Conservation (phyloP, 30 jellyfish, hydroid and myxozoan genomes). For the Mastigias papua region DNA sequence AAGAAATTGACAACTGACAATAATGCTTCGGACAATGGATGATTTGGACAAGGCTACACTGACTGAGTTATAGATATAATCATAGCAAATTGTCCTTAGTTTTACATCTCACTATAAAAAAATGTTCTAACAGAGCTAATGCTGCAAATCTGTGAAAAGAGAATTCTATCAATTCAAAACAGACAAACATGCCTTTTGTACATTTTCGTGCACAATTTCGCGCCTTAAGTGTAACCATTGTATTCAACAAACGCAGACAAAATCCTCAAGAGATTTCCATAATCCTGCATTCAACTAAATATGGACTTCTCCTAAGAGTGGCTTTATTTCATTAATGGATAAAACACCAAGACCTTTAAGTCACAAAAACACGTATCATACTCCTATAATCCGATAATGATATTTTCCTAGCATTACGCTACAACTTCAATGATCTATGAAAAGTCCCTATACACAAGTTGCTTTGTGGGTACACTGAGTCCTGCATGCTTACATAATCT, state of each 20-base stretch:
- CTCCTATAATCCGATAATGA: background rate
- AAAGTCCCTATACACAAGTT: background rate
- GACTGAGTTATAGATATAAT: too few species aligned
- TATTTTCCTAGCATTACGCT: background rate
- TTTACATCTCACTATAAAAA: background rate
- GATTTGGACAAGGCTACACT: too few species aligned
- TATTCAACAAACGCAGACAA: background rate
- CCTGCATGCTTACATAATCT: background rate
- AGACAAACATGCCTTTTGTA: background rate
- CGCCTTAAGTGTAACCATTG: background rate
- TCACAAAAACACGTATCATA: background rate
- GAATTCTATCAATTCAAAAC: background rate
- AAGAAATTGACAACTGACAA: too few species aligned
- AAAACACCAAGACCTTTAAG: background rate
- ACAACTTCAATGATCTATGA: background rate
- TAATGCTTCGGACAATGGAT: too few species aligned
- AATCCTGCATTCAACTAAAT: background rate
- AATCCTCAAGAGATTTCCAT: background rate
- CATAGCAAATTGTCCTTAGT: too few species aligned
- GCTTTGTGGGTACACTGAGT: background rate
- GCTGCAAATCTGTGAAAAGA: background rate
- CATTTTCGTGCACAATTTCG: background rate
- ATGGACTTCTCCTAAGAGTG: background rate
- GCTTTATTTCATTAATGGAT: background rate
- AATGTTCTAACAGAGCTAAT: background rate